These are phyloP conservation scores for Thymelicus lineola DNA, from an alignment of 2,888 invertebrate genomes.

Conservation along the genomic window DNA sequence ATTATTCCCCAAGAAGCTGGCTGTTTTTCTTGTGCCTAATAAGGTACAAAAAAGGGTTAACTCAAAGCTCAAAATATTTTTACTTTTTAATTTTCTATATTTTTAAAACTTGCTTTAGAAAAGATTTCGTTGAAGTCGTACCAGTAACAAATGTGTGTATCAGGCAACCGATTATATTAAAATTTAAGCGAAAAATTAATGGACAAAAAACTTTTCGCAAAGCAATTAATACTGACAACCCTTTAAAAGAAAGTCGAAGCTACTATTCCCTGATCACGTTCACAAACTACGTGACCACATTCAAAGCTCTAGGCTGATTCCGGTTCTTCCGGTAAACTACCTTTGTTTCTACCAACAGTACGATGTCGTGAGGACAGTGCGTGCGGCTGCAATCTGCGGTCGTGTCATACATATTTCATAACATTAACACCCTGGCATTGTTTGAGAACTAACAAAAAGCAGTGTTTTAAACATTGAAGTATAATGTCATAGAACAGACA, in stretches of 20 bases:
- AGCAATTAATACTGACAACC: background rate
- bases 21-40: too few relatives aligned
- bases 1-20: too few relatives aligned
- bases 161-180: too few relatives aligned
- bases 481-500: too few relatives aligned
- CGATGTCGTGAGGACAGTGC: conserved; percentile 27
- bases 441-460: conserved; percentile 3
- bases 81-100: too few relatives aligned
- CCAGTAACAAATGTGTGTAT: too few relatives aligned
- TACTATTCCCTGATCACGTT: conserved; percentile 6
- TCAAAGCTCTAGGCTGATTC: background rate
- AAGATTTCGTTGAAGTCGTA: too few relatives aligned
- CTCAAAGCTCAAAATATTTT: too few relatives aligned
- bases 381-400: conserved; percentile 4
- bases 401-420: conserved; percentile 32
- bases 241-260: background rate
- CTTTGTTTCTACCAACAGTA: background rate
- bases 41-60: too few relatives aligned
- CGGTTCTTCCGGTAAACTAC: conserved; percentile 15
- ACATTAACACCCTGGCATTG: conserved; percentile 26
- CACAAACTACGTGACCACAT: background rate
- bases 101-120: too few relatives aligned
- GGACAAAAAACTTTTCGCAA: too few relatives aligned
- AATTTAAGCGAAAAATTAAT: too few relatives aligned
- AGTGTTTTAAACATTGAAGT: background rate